Evolutionary conservation across 2,888 invertebrate genomes (phyloP), one percentile per base, ranked within the genome.

Genomic region (Coecobrya sp.): DNA sequence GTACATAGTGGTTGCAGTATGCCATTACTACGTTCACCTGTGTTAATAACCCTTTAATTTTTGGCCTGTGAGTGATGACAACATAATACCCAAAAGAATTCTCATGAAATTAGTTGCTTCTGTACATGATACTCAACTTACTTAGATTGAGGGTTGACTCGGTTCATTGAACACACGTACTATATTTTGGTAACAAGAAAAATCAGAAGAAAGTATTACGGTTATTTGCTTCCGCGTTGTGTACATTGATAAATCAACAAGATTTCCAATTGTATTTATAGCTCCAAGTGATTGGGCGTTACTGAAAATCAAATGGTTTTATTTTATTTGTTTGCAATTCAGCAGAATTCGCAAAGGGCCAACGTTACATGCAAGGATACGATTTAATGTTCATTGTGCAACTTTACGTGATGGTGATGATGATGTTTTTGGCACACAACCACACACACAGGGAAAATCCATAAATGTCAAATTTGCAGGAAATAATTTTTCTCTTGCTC

Each of bases 401-500:
- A 79, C 30, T 22, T 68, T 30, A 7, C 36, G 49, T 55, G 27
- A 49, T 22, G 19, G n/a, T 85, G 49, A 65, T 55, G 27, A 49
- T 22, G 19, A 25, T 85, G 49, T 25, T 85, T 84, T 65, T 89
- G 85, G 85, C 84, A 65, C 73, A 62, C 59, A 27, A 59, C 55
- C 55, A 19, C 55, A 55, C 55, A 55, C 55, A n/a, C n/a, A 55
- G 85, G n/a, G 27, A 25, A 86, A 91, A 91, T 91, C 86, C 86
- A 91, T 91, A 86, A 91, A 86, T 91, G 91, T 91, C 91, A 91
- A 91, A 85, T 86, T 86, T 91, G 27, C 86, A 91, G 91, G 91
- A 91, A 91, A 86, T 55, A 91, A 91, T 91, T 86, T 91, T 86
- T 91, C 91, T 91, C 91, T 91, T 90, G 59, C 30, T 73, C 19